These are phyloP conservation scores for Eulemur rubriventer DNA, from an alignment of 2,797 vertebrate genomes.

Conservation along the genomic window DNA sequence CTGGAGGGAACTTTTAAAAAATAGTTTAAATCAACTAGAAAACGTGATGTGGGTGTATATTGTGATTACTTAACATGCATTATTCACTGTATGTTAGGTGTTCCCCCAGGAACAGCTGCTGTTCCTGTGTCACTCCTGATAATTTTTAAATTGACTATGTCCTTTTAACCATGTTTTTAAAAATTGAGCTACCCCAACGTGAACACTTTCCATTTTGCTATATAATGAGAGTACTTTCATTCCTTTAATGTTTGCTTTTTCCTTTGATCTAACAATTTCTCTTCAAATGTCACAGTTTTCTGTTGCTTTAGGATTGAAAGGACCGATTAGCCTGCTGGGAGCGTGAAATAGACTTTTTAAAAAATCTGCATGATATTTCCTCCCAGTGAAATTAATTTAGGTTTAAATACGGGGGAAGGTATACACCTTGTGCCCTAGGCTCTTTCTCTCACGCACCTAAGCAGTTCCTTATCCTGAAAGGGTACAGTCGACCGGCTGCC, in stretches of 20 bases:
- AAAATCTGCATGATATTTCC: constrained; percentile 66
- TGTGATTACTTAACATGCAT: constrained; percentile 43
- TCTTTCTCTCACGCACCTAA: constrained; percentile 59
- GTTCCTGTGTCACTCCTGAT: constrained; percentile 38
- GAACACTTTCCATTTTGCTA: constrained; percentile 75
- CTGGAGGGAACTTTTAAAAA: background rate
- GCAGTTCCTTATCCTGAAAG: constrained; percentile 46
- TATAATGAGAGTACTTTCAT: constrained; percentile 70
- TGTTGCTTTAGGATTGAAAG: constrained; percentile 72
- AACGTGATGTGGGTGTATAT: constrained; percentile 3
- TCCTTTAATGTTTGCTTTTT: constrained; percentile 75
- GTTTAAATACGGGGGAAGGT: constrained; percentile 64
- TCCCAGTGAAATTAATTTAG: constrained; percentile 78
- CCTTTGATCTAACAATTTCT: constrained; percentile 83
- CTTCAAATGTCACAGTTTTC: constrained; percentile 77
- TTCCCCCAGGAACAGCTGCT: background rate
- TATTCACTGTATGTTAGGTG: background rate
- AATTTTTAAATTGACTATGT: constrained; percentile 72
- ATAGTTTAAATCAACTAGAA: constrained; percentile 53
- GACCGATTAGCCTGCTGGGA: constrained; percentile 68
- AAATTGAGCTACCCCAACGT: constrained; percentile 58
- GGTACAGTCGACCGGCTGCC: background rate
- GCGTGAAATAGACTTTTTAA: constrained; percentile 67
- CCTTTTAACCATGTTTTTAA: constrained; percentile 71
- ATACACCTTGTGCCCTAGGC: background rate